These are phyloP conservation scores for Peromyscus aztecus DNA, from an alignment of 2,797 vertebrate species.

Conservation along the genomic window DNA sequence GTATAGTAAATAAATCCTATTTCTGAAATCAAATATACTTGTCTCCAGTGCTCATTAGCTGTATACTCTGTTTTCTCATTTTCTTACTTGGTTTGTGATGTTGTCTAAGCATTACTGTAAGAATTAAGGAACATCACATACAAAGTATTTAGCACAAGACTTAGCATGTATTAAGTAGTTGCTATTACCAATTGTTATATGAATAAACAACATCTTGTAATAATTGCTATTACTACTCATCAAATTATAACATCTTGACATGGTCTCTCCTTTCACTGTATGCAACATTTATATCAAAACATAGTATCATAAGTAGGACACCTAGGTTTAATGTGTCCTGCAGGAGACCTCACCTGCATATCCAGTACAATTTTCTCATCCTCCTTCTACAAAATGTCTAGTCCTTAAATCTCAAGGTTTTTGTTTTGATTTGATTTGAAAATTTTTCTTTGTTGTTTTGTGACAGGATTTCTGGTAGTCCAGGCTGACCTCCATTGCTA, in stretches of 20 bases:
- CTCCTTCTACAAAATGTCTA: not conserved
- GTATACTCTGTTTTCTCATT: not conserved
- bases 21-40: not conserved
- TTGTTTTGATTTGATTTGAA: not conserved
- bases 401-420: not conserved
- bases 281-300: not conserved
- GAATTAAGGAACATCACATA: not conserved
- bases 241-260: constrained; percentile 12
- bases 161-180: not conserved
- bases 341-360: not conserved
- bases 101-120: not conserved
- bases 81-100: not conserved
- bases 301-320: not conserved
- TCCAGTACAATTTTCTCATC: not conserved
- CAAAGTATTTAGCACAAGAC: not conserved
- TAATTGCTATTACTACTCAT: constrained; percentile 7
- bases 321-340: not conserved
- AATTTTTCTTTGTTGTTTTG: not conserved
- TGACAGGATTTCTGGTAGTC: not conserved
- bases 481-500: no score
- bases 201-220: not conserved
- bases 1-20: not conserved
- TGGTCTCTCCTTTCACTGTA: not conserved
- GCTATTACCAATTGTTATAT: not conserved
- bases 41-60: not conserved